phyloP scores from a whole-genome alignment of 2,797 vertebrate species.

The Danio choprae region DNA sequence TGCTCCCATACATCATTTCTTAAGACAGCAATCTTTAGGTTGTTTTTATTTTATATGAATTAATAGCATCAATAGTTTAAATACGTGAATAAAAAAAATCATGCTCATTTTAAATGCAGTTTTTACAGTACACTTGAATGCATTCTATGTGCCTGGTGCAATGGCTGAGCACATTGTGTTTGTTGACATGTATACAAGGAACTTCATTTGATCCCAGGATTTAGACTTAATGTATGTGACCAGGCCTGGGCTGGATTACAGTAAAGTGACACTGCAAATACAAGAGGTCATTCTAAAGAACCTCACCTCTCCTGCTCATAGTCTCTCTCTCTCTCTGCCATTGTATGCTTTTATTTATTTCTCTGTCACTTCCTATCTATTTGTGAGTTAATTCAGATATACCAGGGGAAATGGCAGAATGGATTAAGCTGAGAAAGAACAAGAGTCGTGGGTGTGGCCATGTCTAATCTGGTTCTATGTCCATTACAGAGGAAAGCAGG shows the following conservation, averaged over 20 bases:
- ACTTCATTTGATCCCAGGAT: conserved; percentile 49
- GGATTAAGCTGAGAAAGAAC: conserved; percentile 71
- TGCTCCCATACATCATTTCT: too few relatives aligned
- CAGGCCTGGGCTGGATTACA: conserved; percentile 33
- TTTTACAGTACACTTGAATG: not conserved
- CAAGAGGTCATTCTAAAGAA: conserved; percentile 31
- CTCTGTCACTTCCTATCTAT: conserved; percentile 13
- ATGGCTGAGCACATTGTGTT: not conserved
- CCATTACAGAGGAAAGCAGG: conserved; percentile 44
- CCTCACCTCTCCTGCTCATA: not conserved
- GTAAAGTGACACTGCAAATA: conserved; percentile 53
- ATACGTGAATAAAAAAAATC: not conserved
- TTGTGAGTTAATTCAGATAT: conserved; percentile 50
- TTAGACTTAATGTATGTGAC: conserved; percentile 50
- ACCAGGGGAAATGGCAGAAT: conserved; percentile 63
- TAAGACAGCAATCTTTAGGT: too few relatives aligned
- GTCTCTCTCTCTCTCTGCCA: not conserved
- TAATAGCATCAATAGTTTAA: too few relatives aligned
- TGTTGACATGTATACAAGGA: conserved; percentile 6
- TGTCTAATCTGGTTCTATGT: conserved; percentile 66
- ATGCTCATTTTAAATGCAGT: not conserved
- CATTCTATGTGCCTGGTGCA: not conserved
- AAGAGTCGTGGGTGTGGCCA: conserved; percentile 67
- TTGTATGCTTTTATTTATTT: not conserved
- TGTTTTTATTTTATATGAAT: too few relatives aligned